Evolutionary conservation across 1,140 invertebrate species (phyloP).

Genomic region (Pissodes strobi): DNA sequence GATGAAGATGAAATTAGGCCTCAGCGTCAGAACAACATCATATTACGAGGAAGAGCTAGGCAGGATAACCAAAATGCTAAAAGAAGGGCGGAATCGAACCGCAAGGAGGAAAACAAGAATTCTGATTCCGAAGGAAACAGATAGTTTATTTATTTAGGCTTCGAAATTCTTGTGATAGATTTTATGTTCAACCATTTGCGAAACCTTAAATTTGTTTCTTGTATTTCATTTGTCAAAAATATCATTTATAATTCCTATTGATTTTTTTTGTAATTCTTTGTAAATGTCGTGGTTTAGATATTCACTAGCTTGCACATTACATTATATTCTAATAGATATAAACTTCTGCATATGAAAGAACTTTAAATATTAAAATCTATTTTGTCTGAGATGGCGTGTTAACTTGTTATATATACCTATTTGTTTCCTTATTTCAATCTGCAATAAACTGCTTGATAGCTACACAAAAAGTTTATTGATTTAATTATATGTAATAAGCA

Average conservation of each 20-base stretch:
- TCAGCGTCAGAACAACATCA: constrained; percentile 26
- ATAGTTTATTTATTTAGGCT: constrained; percentile 33
- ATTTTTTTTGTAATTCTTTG: neutral
- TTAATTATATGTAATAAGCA: too few species aligned
- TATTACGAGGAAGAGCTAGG: constrained; percentile 44
- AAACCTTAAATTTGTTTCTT: neutral
- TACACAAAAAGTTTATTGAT: too few species aligned
- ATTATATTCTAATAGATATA: too few species aligned
- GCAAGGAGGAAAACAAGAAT: constrained; percentile 27
- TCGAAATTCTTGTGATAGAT: constrained; percentile 29
- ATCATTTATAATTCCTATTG: neutral
- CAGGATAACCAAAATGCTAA: constrained; percentile 48
- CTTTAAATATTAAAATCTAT: too few species aligned
- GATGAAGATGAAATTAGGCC: constrained; percentile 25
- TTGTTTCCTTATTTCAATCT: too few species aligned
- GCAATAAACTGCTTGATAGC: too few species aligned
- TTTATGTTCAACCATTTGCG: constrained; percentile 25
- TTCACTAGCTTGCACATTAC: neutral
- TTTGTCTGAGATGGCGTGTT: too few species aligned
- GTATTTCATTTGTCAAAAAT: neutral
- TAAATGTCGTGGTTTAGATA: too few species aligned
- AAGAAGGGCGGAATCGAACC: constrained; percentile 48
- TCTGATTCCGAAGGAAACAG: constrained; percentile 27
- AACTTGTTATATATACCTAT: too few species aligned
- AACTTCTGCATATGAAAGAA: too few species aligned